Percentiles rank a stretch among this genome's conserved stretches.
Evolutionary conservation across 2,888 invertebrate species (phyloP).

Genomic region (Spilosoma lubricipeda): DNA sequence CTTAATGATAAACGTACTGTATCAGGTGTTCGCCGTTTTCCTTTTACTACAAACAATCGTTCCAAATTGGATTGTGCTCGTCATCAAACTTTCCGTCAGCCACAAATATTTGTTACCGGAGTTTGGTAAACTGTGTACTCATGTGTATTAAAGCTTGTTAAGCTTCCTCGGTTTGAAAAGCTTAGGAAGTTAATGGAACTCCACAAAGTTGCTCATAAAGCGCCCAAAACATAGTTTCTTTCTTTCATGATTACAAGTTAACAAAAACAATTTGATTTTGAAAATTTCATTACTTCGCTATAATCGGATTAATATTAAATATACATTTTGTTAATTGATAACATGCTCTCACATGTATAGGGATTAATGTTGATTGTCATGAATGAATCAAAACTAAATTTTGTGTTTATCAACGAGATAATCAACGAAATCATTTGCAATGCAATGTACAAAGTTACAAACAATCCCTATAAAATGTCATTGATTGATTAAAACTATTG

Average conservation of each 20-base stretch:
- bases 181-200: not conserved
- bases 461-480: no score
- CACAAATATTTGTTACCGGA: not conserved
- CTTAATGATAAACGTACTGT: not conserved
- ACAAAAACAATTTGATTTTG: not conserved
- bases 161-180: not conserved
- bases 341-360: no score
- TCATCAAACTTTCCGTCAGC: not conserved
- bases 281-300: no score
- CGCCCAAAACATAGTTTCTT: not conserved
- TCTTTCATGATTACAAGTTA: not conserved
- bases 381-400: no score
- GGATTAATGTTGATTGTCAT: no score
- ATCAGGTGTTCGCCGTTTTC: not conserved
- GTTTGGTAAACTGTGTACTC: not conserved
- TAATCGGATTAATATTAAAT: no score
- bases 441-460: no score
- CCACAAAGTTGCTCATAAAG: not conserved
- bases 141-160: not conserved
- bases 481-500: no score
- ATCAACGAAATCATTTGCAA: no score
- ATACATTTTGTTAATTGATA: not conserved
- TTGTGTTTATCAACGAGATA: no score
- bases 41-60: not conserved
- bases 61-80: not conserved